A percentile compares a stretch with the other conserved stretches of the same genome.
Evolutionary conservation across 2,888 invertebrate species (phyloP).

Genomic region (Eledona agricola): DNA sequence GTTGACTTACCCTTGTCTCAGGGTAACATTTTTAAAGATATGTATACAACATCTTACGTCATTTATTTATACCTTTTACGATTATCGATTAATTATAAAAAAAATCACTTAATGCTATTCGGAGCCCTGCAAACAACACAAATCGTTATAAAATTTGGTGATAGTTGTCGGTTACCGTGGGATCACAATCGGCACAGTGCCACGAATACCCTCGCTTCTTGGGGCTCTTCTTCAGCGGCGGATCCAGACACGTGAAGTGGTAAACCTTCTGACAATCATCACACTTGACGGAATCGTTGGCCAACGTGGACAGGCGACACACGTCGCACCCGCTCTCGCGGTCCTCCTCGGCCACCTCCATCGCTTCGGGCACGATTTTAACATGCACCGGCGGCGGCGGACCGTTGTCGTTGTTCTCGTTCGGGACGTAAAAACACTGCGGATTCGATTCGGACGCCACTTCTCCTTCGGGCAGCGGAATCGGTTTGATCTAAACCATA

Average conservation of each 20-base stretch:
- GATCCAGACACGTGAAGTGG: conserved; percentile 93
- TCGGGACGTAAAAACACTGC: conserved; percentile 81
- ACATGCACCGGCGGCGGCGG: conserved; percentile 49
- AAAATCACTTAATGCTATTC: no score
- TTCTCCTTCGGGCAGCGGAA: conserved; percentile 80
- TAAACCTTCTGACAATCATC: conserved; percentile 91
- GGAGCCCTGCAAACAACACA: conserved; percentile 47
- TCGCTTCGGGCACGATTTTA: not conserved
- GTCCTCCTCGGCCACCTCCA: conserved; percentile 3
- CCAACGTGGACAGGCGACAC: conserved; percentile 70
- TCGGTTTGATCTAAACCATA: conserved; percentile 73
- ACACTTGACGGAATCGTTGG: conserved; percentile 79
- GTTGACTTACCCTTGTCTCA: no score
- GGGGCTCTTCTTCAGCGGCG: conserved; percentile 92
- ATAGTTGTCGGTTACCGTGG: no score
- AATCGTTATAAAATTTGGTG: no score
- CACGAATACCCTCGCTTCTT: conserved; percentile 94
- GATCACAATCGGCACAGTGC: conserved; percentile 96
- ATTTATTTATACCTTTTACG: no score
- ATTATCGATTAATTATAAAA: no score
- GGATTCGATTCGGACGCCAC: conserved; percentile 71
- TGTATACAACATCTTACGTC: no score
- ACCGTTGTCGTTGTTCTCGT: conserved; percentile 69
- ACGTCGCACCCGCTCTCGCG: conserved; percentile 71
- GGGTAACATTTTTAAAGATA: no score